These are phyloP conservation scores for Emydura subglobosa DNA, from an alignment of 2,113 vertebrate genomes.

Conservation along the genomic window DNA sequence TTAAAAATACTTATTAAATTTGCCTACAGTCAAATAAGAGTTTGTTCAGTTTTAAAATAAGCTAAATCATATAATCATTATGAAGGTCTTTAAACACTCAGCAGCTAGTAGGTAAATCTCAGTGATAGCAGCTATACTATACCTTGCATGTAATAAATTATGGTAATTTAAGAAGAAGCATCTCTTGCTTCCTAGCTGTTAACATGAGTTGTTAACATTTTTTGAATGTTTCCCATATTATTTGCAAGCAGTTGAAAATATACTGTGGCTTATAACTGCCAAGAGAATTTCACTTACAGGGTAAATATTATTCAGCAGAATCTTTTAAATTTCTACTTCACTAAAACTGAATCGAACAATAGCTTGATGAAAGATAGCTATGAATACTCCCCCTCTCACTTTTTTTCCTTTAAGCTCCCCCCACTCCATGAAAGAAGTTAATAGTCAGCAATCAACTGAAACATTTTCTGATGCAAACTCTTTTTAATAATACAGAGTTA, in stretches of 20 bases:
- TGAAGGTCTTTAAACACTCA: background rate
- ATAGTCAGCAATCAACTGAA: background rate
- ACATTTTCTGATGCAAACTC: background rate
- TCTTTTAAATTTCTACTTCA: background rate
- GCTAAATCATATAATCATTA: background rate
- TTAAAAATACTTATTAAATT: background rate
- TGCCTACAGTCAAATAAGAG: background rate
- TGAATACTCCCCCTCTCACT: background rate
- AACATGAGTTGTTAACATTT: background rate
- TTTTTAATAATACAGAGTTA: constrained; percentile 3
- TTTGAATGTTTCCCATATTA: background rate
- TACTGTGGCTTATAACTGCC: background rate
- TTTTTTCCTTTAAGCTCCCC: background rate
- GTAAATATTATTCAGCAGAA: background rate
- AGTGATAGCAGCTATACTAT: background rate
- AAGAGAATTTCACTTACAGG: background rate
- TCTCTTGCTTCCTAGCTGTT: background rate
- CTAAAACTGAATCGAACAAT: background rate
- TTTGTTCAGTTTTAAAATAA: background rate
- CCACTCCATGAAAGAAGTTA: background rate
- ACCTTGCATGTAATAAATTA: background rate
- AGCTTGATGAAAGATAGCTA: background rate
- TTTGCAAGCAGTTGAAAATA: background rate
- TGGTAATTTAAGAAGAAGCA: background rate
- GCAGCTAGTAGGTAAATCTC: background rate